These are phyloP conservation scores for Labrus mixtus DNA, from an alignment of 2,113 vertebrate species.

Conservation along the genomic window DNA sequence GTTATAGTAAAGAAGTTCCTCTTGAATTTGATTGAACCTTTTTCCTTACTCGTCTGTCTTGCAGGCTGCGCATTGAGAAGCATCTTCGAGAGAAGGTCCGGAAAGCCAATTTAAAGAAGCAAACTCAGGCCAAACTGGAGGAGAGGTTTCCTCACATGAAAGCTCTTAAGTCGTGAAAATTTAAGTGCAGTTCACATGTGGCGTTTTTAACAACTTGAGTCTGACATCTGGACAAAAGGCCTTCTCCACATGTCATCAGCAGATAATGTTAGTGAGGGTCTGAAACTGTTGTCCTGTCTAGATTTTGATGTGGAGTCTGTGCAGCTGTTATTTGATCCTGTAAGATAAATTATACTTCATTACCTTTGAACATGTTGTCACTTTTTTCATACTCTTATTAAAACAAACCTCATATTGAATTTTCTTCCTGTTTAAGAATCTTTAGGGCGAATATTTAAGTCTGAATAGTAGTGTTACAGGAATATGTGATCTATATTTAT, in stretches of 20 bases:
- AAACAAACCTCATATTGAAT: not conserved
- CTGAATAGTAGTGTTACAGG: no score
- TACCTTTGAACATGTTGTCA: not conserved
- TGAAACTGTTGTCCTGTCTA: not conserved
- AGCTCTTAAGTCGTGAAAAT: constrained; percentile 55
- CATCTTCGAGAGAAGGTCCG: constrained; percentile 70
- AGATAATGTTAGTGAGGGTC: not conserved
- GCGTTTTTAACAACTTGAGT: not conserved
- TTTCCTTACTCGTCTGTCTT: constrained; percentile 41
- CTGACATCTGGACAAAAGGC: not conserved
- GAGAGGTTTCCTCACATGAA: constrained; percentile 85
- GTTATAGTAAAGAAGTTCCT: not conserved
- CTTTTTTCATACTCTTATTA: constrained; percentile 7
- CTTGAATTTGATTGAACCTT: not conserved
- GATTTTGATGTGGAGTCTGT: constrained; percentile 6
- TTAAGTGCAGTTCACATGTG: not conserved
- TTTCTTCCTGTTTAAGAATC: not conserved
- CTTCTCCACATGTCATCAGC: not conserved
- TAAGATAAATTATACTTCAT: constrained; percentile 37
- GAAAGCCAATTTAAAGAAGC: constrained; percentile 68
- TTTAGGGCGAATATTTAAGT: not conserved
- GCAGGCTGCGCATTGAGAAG: constrained; percentile 90
- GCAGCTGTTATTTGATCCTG: constrained; percentile 24
- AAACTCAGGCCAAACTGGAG: constrained; percentile 71
- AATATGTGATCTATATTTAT: no score